Conservation (phyloP, 2,113 vertebrate genomes). For the Dryoscopus gambensis region DNA sequence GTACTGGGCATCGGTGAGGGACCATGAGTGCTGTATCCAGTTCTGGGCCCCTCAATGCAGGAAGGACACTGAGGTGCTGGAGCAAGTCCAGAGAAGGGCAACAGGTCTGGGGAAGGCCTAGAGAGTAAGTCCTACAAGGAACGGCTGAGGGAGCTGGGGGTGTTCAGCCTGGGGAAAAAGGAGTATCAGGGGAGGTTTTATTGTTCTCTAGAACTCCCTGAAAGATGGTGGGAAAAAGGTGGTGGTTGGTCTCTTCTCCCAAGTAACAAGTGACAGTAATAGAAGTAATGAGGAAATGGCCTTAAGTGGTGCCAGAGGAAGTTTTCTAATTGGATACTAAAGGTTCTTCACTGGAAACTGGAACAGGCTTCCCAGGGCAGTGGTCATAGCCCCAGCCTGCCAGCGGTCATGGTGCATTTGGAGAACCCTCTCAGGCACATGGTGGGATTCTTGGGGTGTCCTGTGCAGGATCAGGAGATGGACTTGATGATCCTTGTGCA, state of each 20-base stretch:
- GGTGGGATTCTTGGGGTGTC: neutral
- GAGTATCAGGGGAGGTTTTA: neutral
- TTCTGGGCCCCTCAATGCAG: neutral
- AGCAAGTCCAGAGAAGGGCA: neutral
- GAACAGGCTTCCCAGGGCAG: neutral
- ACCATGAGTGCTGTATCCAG: neutral
- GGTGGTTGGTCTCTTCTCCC: neutral
- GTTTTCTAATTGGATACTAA: neutral
- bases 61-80: neutral
- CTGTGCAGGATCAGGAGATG: neutral
- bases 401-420: neutral
- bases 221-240: neutral
- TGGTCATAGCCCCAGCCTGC: neutral
- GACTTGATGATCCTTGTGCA: too few relatives aligned
- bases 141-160: fast-evolving
- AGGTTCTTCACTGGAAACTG: neutral
- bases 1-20: neutral
- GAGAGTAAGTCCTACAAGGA: neutral
- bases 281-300: neutral
- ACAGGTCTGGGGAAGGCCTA: too few relatives aligned
- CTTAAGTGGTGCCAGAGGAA: neutral
- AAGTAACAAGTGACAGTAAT: neutral
- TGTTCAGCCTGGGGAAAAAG: neutral
- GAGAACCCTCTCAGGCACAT: neutral
- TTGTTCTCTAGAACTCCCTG: neutral